A percentile compares a stretch with the other conserved stretches of the same genome.
Evolutionary conservation across 2,888 invertebrate species (phyloP).

Genomic region (Xylocampa areola): DNA sequence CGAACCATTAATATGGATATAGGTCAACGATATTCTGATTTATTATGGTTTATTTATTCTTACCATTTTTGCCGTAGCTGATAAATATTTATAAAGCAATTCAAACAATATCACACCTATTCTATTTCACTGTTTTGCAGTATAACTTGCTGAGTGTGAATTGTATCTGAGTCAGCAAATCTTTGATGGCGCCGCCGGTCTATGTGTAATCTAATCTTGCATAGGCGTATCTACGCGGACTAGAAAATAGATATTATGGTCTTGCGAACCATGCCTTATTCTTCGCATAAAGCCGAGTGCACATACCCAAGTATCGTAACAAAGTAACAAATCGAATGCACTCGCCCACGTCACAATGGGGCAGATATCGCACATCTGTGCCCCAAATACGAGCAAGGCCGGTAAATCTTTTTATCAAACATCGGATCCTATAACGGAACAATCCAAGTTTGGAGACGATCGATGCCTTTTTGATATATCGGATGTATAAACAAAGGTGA

Average conservation of each 20-base stretch:
- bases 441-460: conserved; percentile 66
- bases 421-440: conserved; percentile 71
- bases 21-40: conserved; percentile 42
- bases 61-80: conserved; percentile 21
- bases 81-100: conserved; percentile 38
- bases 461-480: conserved; percentile 68
- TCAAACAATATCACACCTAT: conserved; percentile 33
- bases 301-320: conserved; percentile 50
- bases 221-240: conserved; percentile 20
- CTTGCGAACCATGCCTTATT: conserved; percentile 33
- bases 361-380: conserved; percentile 76
- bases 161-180: conserved; percentile 46
- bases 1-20: conserved; percentile 31
- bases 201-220: conserved; percentile 47
- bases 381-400: conserved; percentile 78
- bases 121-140: conserved; percentile 30
- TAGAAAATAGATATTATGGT: conserved; percentile 42
- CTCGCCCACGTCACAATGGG: conserved; percentile 66
- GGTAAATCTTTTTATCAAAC: conserved; percentile 77
- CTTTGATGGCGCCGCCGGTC: conserved; percentile 50
- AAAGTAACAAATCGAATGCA: conserved; percentile 62
- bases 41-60: conserved; percentile 25
- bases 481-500: conserved; percentile 59
- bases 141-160: conserved; percentile 20
- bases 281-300: conserved; percentile 40